These are phyloP conservation scores for Sesamia nonagrioides DNA, from an alignment of 1,140 invertebrate species.

Conservation along the genomic window DNA sequence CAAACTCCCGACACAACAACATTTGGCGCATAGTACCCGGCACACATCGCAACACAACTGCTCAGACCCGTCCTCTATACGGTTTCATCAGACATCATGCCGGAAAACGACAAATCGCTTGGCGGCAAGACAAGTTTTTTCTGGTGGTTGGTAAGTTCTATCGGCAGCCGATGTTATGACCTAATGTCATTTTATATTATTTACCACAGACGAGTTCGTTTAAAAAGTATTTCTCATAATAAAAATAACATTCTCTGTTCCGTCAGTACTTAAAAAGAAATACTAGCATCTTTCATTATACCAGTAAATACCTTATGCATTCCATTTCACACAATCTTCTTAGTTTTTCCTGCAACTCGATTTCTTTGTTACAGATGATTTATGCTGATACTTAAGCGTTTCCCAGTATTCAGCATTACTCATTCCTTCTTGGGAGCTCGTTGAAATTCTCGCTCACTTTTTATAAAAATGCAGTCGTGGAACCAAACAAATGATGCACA, in stretches of 20 bases:
- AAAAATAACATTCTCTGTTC: background rate
- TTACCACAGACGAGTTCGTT: background rate
- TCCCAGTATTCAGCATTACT: constrained; percentile 52
- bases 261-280: constrained; percentile 13
- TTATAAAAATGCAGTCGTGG: constrained; percentile 42
- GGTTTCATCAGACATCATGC: too few relatives aligned
- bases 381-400: constrained; percentile 54
- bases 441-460: constrained; percentile 52
- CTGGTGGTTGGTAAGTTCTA: too few relatives aligned
- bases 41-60: too few relatives aligned
- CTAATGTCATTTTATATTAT: background rate
- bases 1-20: too few relatives aligned
- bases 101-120: too few relatives aligned
- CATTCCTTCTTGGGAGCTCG: constrained; percentile 47
- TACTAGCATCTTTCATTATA: constrained; percentile 32
- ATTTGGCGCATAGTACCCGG: too few relatives aligned
- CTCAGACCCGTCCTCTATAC: too few relatives aligned
- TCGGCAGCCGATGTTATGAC: too few relatives aligned
- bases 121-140: too few relatives aligned
- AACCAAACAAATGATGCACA: constrained; percentile 8
- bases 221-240: constrained; percentile 2
- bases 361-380: constrained; percentile 56
- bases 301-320: constrained; percentile 48
- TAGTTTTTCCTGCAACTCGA: constrained; percentile 51
- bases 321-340: constrained; percentile 45